phyloP scores from a whole-genome alignment of 2,888 invertebrate genomes.

The Eilema caniola region DNA sequence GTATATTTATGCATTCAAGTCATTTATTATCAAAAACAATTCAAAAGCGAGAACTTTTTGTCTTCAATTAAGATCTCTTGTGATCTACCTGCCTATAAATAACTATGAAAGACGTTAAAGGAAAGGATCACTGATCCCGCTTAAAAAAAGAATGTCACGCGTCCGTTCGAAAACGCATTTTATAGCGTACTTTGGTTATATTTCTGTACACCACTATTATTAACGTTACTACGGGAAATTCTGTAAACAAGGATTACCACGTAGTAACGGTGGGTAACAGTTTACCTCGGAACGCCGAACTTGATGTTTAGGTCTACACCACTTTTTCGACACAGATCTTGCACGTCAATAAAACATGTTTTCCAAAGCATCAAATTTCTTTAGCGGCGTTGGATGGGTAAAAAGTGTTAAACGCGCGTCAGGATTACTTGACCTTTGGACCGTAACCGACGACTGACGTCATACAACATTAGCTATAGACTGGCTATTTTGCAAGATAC shows the following conservation, averaged over 20 bases:
- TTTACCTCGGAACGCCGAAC: neutral
- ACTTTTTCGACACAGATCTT: too few species aligned
- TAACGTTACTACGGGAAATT: neutral
- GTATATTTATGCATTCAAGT: neutral
- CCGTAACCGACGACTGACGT: too few species aligned
- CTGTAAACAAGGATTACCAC: neutral
- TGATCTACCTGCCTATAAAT: neutral
- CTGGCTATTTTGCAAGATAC: too few species aligned
- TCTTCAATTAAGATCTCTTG: neutral
- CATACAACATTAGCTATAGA: too few species aligned
- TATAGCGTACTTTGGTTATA: constrained; percentile 14
- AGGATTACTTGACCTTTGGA: too few species aligned
- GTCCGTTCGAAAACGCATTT: constrained; percentile 20
- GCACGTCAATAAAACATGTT: too few species aligned
- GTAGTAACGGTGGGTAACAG: neutral
- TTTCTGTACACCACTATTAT: constrained; percentile 2
- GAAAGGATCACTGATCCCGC: constrained; percentile 18
- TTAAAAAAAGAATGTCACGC: constrained; percentile 19
- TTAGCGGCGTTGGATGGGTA: too few species aligned
- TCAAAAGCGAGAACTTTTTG: neutral
- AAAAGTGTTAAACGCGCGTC: too few species aligned
- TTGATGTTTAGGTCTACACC: neutral
- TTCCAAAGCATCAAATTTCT: too few species aligned
- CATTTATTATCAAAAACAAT: neutral
- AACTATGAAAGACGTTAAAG: constrained; percentile 3